phyloP scores from a whole-genome alignment of 2,888 invertebrate genomes.

The Piscicola geometra region DNA sequence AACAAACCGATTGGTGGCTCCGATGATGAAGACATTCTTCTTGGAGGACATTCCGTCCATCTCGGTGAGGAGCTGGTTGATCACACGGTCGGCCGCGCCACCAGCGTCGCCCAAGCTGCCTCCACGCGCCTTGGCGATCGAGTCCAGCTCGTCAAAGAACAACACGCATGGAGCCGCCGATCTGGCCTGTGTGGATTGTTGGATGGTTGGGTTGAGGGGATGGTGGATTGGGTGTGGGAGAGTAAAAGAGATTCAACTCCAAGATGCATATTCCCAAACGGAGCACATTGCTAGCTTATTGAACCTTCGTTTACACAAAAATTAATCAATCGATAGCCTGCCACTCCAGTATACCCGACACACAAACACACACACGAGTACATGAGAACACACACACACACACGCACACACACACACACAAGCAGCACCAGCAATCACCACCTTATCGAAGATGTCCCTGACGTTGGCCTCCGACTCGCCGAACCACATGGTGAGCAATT shows the following conservation, averaged over 20 bases:
- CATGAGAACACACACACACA: too few species aligned
- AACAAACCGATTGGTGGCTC: slow-evolving; percentile 83
- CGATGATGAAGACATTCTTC: slow-evolving; percentile 99
- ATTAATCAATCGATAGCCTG: too few species aligned
- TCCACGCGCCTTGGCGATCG: slow-evolving; percentile 97
- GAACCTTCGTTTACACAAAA: too few species aligned
- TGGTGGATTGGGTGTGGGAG: neutral
- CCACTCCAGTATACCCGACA: too few species aligned
- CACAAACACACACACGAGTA: too few species aligned
- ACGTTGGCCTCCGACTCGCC: slow-evolving; percentile 99
- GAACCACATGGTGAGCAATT: slow-evolving; percentile 99
- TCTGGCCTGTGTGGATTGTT: slow-evolving; percentile 72
- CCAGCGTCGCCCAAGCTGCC: slow-evolving; percentile 95
- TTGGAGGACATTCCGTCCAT: slow-evolving; percentile 99
- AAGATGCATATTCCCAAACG: neutral
- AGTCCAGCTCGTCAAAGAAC: slow-evolving; percentile 99
- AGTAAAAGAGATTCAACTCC: neutral
- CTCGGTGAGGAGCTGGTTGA: slow-evolving; percentile 98
- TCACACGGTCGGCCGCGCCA: slow-evolving; percentile 95
- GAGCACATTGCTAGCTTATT: neutral
- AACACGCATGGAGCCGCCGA: slow-evolving; percentile 97
- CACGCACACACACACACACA: too few species aligned
- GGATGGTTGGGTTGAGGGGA: too few species aligned
- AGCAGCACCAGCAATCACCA: too few species aligned
- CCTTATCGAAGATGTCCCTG: slow-evolving; percentile 97